These are phyloP conservation scores for Ovibos moschatus DNA, from an alignment of 2,113 vertebrate genomes.

Conservation along the genomic window DNA sequence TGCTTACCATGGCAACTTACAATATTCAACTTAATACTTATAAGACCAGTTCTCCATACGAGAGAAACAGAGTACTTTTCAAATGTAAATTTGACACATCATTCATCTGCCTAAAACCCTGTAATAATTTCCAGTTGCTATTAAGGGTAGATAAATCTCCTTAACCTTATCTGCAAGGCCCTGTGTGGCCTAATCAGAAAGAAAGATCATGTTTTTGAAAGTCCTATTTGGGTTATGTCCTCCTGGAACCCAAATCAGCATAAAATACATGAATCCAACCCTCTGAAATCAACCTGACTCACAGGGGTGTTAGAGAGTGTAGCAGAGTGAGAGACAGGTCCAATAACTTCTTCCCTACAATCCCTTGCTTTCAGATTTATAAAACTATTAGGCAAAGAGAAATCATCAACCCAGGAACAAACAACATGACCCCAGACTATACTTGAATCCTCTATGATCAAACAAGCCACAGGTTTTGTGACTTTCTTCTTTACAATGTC, in stretches of 20 bases:
- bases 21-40: background rate
- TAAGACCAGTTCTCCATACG: background rate
- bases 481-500: background rate
- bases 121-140: background rate
- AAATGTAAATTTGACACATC: background rate
- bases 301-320: background rate
- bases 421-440: background rate
- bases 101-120: background rate
- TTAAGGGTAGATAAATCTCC: background rate
- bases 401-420: background rate
- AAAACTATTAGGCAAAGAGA: background rate
- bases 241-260: slow-evolving; percentile 30
- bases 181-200: background rate
- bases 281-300: background rate
- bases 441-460: background rate
- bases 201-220: background rate
- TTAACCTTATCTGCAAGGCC: background rate
- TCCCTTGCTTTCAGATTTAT: background rate
- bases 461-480: slow-evolving; percentile 1
- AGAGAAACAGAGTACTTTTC: background rate
- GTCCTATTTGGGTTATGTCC: background rate
- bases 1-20: background rate
- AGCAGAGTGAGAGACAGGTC: background rate
- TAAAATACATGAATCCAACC: background rate
- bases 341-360: background rate